Conservation (phyloP, 1,140 invertebrate genomes). For the Telenomus remus region DNA sequence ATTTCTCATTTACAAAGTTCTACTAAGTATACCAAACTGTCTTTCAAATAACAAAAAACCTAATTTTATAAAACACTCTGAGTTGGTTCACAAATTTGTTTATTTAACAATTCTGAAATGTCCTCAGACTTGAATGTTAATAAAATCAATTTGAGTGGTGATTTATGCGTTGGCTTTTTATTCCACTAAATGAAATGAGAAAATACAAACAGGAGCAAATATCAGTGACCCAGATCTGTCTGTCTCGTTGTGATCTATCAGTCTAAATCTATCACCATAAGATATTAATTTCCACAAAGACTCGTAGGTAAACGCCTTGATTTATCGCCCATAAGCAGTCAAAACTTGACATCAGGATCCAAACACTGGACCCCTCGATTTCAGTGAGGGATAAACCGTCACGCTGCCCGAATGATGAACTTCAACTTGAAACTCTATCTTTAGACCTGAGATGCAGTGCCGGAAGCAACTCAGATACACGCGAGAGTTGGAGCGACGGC, state of each 20-base stretch:
- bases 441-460: constrained; percentile 10
- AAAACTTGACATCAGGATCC: not conserved
- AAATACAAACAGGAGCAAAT: constrained; percentile 3
- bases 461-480: constrained; percentile 29
- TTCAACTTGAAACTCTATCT: constrained; percentile 27
- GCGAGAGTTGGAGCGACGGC: constrained; percentile 1
- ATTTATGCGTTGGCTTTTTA: no score
- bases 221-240: constrained; percentile 39
- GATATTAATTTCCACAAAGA: constrained; percentile 35
- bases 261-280: constrained; percentile 34
- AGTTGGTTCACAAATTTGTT: no score
- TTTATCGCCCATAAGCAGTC: constrained; percentile 12
- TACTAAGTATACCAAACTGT: no score
- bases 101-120: no score
- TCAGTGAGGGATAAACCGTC: no score
- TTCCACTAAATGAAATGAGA: no score
- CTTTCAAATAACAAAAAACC: no score
- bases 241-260: constrained; percentile 28
- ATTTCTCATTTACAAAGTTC: no score
- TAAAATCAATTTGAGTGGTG: no score
- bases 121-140: no score
- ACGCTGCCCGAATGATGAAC: constrained; percentile 12
- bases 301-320: constrained; percentile 6
- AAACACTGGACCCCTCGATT: no score
- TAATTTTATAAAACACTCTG: no score